These are phyloP conservation scores for Venturia canescens DNA, from an alignment of 1,140 invertebrate genomes.

Conservation along the genomic window DNA sequence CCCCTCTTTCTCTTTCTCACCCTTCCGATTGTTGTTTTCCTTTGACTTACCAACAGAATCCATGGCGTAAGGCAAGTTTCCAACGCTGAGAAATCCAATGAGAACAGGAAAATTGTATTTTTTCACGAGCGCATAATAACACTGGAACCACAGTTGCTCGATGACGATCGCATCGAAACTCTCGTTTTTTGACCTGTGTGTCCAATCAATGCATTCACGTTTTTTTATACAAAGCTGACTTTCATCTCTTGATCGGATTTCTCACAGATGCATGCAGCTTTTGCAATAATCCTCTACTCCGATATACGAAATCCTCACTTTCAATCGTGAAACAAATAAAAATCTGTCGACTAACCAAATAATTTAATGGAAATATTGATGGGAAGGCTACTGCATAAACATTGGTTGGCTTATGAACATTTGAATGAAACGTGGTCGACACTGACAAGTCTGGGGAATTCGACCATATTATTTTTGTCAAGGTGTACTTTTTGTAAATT, in stretches of 20 bases:
- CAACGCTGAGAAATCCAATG: constrained; percentile 71
- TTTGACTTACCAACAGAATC: constrained; percentile 68
- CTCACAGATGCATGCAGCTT: neutral
- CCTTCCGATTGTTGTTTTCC: too few species aligned
- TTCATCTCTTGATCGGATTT: neutral
- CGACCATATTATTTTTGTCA: too few species aligned
- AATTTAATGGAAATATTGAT: too few species aligned
- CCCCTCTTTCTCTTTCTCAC: neutral
- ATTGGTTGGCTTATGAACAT: too few species aligned
- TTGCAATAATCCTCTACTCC: too few species aligned
- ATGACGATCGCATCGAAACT: constrained; percentile 70
- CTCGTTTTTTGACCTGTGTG: constrained; percentile 53
- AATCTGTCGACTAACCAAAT: too few species aligned
- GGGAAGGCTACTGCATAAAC: too few species aligned
- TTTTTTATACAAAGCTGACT: constrained; percentile 6
- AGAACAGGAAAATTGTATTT: constrained; percentile 68
- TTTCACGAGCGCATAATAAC: constrained; percentile 70
- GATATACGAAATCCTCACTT: too few species aligned
- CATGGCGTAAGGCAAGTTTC: constrained; percentile 72
- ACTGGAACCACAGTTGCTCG: constrained; percentile 73
- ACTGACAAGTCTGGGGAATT: too few species aligned
- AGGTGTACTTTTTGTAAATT: too few species aligned
- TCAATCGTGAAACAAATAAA: too few species aligned
- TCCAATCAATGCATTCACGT: neutral
- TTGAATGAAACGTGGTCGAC: too few species aligned